Evolutionary conservation across 2,888 invertebrate species (phyloP).

Genomic region (Masnerella sp.): DNA sequence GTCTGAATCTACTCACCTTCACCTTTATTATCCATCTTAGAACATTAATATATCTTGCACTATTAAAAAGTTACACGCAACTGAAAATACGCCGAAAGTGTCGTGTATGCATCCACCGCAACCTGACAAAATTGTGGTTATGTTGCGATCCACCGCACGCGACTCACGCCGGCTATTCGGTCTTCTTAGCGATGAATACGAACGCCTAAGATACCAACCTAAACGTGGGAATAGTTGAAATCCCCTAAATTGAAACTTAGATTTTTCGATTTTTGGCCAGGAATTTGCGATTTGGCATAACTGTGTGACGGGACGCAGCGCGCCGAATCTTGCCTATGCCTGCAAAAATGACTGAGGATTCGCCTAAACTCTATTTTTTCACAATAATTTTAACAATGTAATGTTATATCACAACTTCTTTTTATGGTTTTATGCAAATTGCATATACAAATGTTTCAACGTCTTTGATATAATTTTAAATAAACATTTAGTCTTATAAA

Average conservation of each 20-base stretch:
- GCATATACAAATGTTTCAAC: no score
- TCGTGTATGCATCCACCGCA: no score
- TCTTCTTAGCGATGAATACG: not conserved
- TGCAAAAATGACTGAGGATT: no score
- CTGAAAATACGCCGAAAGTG: not conserved
- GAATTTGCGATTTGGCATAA: not conserved
- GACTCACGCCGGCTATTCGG: not conserved
- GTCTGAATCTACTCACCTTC: slow-evolving; percentile 8
- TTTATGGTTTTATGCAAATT: no score
- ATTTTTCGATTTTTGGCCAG: slow-evolving; percentile 18
- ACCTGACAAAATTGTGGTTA: not conserved
- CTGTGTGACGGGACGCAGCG: not conserved
- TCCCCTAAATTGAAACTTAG: slow-evolving; percentile 13
- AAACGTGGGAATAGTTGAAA: not conserved
- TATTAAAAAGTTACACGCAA: not conserved
- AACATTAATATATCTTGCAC: not conserved
- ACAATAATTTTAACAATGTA: no score
- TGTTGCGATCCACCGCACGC: not conserved
- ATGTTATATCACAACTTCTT: no score
- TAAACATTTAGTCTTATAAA: no score
- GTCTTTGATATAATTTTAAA: no score
- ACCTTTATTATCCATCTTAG: not conserved
- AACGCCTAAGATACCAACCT: slow-evolving; percentile 11
- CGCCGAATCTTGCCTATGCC: no score
- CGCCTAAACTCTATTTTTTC: no score